A percentile compares a stretch with the other conserved stretches of the same genome.
phyloP scores from a whole-genome alignment of 2,113 vertebrate genomes.

The Gymnogyps californianus region DNA sequence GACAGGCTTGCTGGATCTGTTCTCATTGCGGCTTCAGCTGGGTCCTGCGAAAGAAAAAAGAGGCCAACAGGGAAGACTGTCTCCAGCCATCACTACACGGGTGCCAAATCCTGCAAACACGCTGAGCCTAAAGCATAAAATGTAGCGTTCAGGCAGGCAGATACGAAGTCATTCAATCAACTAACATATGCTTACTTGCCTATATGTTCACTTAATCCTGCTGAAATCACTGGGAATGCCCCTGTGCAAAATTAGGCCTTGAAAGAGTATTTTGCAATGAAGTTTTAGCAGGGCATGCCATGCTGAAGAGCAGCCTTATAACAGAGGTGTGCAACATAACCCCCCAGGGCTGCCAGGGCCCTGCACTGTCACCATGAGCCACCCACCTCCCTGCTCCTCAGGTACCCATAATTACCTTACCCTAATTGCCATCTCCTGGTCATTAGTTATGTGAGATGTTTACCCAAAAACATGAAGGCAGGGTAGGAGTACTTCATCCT shows the following conservation, averaged over 20 bases:
- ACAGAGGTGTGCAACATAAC: accelerated
- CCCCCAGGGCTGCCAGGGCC: background rate
- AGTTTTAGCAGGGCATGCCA: background rate
- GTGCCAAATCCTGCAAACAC: background rate
- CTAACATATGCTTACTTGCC: background rate
- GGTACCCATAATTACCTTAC: background rate
- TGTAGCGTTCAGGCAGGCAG: background rate
- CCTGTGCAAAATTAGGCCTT: background rate
- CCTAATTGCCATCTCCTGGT: background rate
- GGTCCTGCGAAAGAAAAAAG: background rate
- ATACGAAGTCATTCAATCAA: background rate
- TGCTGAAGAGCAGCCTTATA: background rate
- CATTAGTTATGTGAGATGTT: conserved; percentile 5
- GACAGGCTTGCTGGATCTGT: background rate
- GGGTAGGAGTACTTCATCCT: conserved; percentile 1
- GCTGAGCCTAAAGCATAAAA: background rate
- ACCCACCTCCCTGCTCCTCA: background rate
- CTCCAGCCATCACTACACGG: accelerated
- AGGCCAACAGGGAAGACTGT: background rate
- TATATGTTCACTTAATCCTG: background rate
- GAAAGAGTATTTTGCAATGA: background rate
- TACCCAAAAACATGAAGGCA: conserved; percentile 19
- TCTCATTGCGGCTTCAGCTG: background rate
- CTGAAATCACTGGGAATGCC: background rate
- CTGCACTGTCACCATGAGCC: accelerated